phyloP scores from a whole-genome alignment of 2,888 invertebrate genomes.

The Tuberolachnus salignus region DNA sequence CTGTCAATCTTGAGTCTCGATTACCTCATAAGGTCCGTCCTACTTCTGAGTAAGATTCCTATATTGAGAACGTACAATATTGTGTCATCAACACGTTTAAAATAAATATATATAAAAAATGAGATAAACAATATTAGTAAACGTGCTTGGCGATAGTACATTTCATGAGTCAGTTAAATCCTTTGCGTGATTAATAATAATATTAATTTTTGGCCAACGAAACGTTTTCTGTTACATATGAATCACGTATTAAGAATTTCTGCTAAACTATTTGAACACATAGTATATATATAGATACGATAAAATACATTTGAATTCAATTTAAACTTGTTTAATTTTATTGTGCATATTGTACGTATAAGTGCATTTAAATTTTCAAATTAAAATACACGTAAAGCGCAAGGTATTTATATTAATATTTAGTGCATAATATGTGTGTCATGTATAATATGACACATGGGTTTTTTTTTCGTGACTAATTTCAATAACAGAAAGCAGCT shows the following conservation, averaged over 20 bases:
- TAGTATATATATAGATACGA: neutral
- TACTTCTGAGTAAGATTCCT: conserved; percentile 41
- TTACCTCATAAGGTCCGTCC: conserved; percentile 47
- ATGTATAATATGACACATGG: neutral
- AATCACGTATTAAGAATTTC: conserved; percentile 13
- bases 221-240: neutral
- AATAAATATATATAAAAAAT: neutral
- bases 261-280: neutral
- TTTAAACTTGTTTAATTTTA: neutral
- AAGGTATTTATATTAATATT: conserved; percentile 1
- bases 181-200: neutral
- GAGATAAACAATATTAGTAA: conserved; percentile 18
- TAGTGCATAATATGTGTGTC: neutral
- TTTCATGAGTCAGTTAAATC: conserved; percentile 27
- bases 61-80: conserved; percentile 10
- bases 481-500: neutral
- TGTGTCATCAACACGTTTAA: conserved; percentile 37
- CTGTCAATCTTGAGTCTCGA: conserved; percentile 19
- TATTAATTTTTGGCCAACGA: neutral
- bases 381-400: neutral
- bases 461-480: neutral
- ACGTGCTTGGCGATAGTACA: neutral
- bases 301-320: neutral
- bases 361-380: no score
- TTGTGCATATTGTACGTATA: no score